Evolutionary conservation across 2,113 vertebrate species (phyloP).

Genomic region (Tachycineta bicolor): DNA sequence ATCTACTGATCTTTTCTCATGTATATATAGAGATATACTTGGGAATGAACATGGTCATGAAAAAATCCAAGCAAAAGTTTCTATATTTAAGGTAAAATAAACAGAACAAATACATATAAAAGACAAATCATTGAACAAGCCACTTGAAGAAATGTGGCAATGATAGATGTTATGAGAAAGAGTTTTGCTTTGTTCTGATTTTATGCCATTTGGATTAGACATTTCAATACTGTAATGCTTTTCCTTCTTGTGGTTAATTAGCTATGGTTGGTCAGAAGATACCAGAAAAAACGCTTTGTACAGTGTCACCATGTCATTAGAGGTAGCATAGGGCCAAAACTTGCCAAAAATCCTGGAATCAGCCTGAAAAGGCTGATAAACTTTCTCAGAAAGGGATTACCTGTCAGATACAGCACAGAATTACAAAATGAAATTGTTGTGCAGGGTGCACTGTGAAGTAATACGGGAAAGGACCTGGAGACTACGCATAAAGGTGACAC

Average conservation of each 20-base stretch:
- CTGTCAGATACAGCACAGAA: neutral
- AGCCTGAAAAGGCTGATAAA: constrained; percentile 13
- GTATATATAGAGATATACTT: neutral
- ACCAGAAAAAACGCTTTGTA: neutral
- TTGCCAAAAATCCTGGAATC: neutral
- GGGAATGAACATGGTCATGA: neutral
- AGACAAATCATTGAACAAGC: neutral
- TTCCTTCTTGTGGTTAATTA: neutral
- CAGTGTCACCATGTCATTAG: neutral
- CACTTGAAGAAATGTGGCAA: neutral
- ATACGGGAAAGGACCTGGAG: neutral
- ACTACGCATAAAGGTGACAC: neutral
- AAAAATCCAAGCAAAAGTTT: neutral
- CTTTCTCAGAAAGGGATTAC: neutral
- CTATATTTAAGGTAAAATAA: neutral
- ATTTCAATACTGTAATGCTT: neutral
- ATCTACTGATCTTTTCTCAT: neutral
- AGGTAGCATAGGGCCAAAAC: neutral
- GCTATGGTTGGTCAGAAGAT: neutral
- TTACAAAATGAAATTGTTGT: neutral
- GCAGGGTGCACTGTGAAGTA: neutral
- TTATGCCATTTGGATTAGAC: neutral
- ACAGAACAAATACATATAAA: neutral
- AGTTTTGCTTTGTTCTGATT: neutral
- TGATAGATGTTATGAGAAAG: neutral